Base-by-base conservation (phyloP, 2,113 vertebrate genomes). In the Cynocephalus volans region DNA sequence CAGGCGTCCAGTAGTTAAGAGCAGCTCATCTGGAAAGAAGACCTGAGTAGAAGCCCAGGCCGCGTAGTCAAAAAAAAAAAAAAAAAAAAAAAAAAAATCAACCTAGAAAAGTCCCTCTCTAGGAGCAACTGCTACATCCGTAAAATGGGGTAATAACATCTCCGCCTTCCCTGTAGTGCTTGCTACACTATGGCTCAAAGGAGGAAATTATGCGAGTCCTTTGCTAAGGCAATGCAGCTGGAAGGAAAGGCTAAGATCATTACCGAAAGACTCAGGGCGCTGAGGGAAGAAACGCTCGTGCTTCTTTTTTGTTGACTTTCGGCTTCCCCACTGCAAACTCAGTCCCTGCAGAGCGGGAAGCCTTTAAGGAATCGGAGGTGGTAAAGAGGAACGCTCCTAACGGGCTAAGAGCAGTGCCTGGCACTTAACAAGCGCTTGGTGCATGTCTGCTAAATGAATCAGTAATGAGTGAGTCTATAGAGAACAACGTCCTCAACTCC, bases 141-240 rank as follows among this genome's bases (percentile, higher is more conserved):
- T 52, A 87, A 88, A 97, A 83, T 80, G 52, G n/a, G 58, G 19
- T 41, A 60, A 33, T n/a, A 93, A 50, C 50, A 73, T 67, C 50
- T 83, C 67, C 9, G 19, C 23, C 54, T 77, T 64, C 41, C 58
- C 54, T 1, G 45, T 70, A 58, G 82, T 50, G 70, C 50, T 56
- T 85, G 70, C 45, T 65, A 80, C 72, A 76, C 13, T 52, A 45
- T 1, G 2, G 62, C n/a, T 73, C 48, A 72, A 50, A 80, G 92
- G 15, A 31, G 56, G 24, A 72, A 62, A 64, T 8, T 28, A 48
- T 4, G 75, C 24, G 23, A 80, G 17, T 23, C 36, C 52, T 92
- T 75, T n/a, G 18, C 52, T 75, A 50, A 33, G 31, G 28, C 21
- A 23, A 41, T 3, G 56, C 18, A 72, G 24, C n/a, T 1, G 28